Evolutionary conservation across 1,140 invertebrate genomes (phyloP).

Genomic region (Drosophila saltans): DNA sequence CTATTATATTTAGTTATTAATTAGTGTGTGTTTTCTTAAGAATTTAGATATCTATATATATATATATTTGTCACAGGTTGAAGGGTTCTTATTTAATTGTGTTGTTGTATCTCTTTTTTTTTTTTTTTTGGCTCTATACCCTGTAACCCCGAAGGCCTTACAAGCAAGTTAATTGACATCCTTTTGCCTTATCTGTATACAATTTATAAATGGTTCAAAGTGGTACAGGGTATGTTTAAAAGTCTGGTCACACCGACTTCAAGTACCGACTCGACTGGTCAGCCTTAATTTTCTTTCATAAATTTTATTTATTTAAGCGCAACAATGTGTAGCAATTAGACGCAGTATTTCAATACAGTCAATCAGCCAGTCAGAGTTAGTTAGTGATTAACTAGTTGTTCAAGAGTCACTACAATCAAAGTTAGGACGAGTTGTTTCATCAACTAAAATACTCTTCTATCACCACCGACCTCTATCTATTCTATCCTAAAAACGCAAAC

Average conservation of each 20-base stretch:
- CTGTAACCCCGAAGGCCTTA: neutral
- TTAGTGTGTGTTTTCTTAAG: conserved; percentile 30
- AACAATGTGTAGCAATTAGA: conserved; percentile 44
- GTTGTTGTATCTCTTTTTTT: conserved; percentile 36
- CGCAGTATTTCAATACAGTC: neutral
- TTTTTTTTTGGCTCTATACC: conserved; percentile 17
- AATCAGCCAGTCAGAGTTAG: neutral
- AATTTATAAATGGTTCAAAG: too few relatives aligned
- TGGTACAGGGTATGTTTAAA: neutral
- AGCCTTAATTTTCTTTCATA: neutral
- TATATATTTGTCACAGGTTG: neutral
- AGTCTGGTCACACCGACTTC: neutral
- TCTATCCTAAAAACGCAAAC: neutral
- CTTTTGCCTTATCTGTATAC: too few relatives aligned
- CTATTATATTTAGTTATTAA: conserved; percentile 22
- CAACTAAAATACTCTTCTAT: neutral
- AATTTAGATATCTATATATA: neutral
- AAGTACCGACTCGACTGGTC: conserved; percentile 1
- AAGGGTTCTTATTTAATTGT: conserved; percentile 27
- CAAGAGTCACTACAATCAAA: neutral
- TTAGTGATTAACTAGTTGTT: neutral
- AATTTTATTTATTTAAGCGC: conserved; percentile 32
- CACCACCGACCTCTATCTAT: neutral
- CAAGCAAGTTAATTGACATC: too few relatives aligned
- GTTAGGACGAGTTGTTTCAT: neutral